Evolutionary conservation across 2,797 vertebrate species (phyloP).

Genomic region (Anisognathus igniventris): DNA sequence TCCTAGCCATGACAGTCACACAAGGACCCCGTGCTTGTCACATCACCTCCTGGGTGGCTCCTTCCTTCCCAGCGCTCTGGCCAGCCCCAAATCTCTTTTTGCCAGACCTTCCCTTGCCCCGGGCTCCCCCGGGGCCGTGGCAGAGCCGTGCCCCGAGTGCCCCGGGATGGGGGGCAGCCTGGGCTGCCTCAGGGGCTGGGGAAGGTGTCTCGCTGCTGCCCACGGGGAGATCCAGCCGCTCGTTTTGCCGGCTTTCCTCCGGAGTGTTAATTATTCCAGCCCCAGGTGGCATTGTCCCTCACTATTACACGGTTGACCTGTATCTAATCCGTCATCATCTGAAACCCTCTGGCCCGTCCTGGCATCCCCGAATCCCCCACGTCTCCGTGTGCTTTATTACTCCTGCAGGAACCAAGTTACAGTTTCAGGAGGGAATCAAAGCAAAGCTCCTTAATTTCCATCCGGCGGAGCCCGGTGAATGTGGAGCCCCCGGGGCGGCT

Average conservation of each 20-base stretch:
- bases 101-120: neutral
- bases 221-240: neutral
- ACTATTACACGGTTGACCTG: slow-evolving; percentile 54
- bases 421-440: neutral
- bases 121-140: rapidly evolving
- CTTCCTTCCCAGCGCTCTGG: neutral
- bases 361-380: neutral
- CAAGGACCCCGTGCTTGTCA: neutral
- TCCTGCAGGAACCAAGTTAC: neutral
- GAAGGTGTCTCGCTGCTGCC: neutral
- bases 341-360: slow-evolving; percentile 18
- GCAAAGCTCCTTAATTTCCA: neutral
- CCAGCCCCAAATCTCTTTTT: neutral
- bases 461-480: neutral
- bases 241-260: slow-evolving; percentile 22
- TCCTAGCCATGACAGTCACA: slow-evolving; percentile 21
- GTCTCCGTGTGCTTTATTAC: neutral
- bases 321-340: slow-evolving; percentile 51
- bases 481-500: neutral
- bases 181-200: neutral
- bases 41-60: neutral
- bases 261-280: slow-evolving; percentile 54
- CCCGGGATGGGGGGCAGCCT: neutral
- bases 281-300: slow-evolving; percentile 61
- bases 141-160: neutral